Evolutionary conservation across 2,797 vertebrate species (phyloP).

Genomic region (Malacoraja senta): DNA sequence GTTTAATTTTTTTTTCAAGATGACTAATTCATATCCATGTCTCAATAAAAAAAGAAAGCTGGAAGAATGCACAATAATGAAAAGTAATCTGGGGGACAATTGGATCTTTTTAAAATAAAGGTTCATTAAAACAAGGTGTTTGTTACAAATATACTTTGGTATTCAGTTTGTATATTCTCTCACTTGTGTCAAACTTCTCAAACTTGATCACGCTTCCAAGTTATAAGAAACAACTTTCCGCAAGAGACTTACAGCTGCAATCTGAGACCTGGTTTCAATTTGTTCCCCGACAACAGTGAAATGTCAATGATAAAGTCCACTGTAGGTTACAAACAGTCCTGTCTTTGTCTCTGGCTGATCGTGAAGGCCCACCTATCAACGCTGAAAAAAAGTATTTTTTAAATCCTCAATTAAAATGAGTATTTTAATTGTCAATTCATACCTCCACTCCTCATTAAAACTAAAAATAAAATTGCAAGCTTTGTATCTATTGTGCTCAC

Average conservation of each 20-base stretch:
- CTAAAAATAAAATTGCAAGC: background rate
- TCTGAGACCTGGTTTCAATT: background rate
- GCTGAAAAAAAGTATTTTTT: background rate
- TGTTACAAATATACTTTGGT: slow-evolving; percentile 6
- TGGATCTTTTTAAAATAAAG: slow-evolving; percentile 27
- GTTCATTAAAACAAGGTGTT: slow-evolving; percentile 30
- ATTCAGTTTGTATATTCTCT: slow-evolving; percentile 1
- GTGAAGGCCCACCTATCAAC: too few species aligned
- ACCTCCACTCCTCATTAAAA: background rate
- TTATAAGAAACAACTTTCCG: background rate
- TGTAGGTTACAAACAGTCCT: background rate
- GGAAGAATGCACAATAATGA: background rate
- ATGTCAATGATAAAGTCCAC: background rate
- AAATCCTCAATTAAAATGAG: background rate
- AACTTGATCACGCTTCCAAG: background rate
- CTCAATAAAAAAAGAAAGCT: slow-evolving; percentile 30
- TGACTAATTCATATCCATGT: slow-evolving; percentile 25
- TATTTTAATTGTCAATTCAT: background rate
- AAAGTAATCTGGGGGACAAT: slow-evolving; percentile 1
- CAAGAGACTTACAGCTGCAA: slow-evolving; percentile 11
- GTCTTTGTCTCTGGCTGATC: background rate
- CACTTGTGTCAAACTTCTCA: slow-evolving; percentile 9
- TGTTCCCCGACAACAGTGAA: background rate
- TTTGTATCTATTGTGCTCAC: background rate
- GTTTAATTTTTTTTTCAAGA: slow-evolving; percentile 27